Evolutionary conservation across 1,140 invertebrate genomes (phyloP), one percentile per base, ranked within the genome.

Genomic region (Hylaeus volcanicus): DNA sequence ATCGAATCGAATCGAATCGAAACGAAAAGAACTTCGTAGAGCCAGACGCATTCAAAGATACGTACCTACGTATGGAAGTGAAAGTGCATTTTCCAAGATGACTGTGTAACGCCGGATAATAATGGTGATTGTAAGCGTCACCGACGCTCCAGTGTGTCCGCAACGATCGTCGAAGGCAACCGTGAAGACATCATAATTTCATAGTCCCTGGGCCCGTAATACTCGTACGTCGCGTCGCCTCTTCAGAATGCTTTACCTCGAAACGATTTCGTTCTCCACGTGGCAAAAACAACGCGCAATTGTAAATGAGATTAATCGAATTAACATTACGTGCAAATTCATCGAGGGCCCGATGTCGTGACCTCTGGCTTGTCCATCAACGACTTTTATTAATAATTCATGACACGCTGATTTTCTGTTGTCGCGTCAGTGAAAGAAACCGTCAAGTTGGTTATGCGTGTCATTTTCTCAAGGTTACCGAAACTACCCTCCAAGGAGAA

Each of bases 71-170:
- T 63, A 51, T 82, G 83, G 73, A 88, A 91, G 90, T 91, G 90
- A 91, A 91, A 91, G 90, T 91, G 84, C 77, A 74, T 85, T 84
- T 85, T 86, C 80, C 79, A 87, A 82, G 81, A 82, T 84, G 87
- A 85, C 78, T 76, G 79, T 76, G 79, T 77, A 79, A 80, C 78
- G 26, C 56, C 63, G 85, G 75, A 79, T 87, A 82, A 79, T 87
- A 82, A 86, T 74, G 79, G 73, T 68, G 63, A 78, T 65, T 71
- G 72, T 48, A 77, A 55, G 51, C 75, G 86, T 64, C 65, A 74
- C 55, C 79, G 80, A 74, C 45, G 74, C 65, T 61, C 76, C 65
- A 80, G 79, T 88, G 74, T 61, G 55, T 68, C 51, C 60, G 51
- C 70, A 76, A 65, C 74, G 55, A 77, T 74, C 68, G 84, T 55